Conservation (phyloP, 2,797 vertebrate genomes). For the Astyanax mexicanus region DNA sequence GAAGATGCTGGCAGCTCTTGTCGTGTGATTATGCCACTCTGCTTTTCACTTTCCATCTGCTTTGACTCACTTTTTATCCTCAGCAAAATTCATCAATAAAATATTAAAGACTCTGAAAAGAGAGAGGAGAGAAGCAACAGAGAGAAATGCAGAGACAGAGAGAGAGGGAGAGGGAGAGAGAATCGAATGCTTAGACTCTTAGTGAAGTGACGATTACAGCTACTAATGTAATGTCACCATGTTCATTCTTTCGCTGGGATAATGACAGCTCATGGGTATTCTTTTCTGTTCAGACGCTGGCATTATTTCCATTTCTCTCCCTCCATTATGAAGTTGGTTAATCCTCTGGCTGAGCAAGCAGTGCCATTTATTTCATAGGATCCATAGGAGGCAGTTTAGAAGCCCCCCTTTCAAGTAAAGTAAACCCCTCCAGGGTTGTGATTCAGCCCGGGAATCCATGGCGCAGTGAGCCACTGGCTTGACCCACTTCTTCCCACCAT, state of each 20-base stretch:
- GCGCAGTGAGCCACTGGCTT: conserved; percentile 6
- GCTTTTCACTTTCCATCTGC: not conserved
- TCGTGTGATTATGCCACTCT: conserved; percentile 13
- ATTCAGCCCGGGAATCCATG: not conserved
- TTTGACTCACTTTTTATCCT: conserved; percentile 10
- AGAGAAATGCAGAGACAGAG: not conserved
- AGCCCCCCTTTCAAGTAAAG: conserved; percentile 33
- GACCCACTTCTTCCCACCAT: conserved; percentile 44
- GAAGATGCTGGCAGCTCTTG: conserved; percentile 2
- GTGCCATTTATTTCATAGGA: conserved; percentile 1
- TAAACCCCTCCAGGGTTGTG: conserved; percentile 19
- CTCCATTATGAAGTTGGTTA: conserved; percentile 10
- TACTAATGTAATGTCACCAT: conserved; percentile 7
- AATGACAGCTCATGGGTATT: conserved; percentile 7
- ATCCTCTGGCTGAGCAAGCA: conserved; percentile 15
- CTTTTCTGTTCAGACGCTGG: conserved; percentile 1
- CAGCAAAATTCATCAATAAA: conserved; percentile 17
- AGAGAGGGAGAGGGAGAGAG: not conserved
- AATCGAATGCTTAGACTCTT: not conserved
- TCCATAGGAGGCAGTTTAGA: conserved; percentile 3
- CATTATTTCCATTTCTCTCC: conserved; percentile 10
- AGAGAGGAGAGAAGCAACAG: not conserved
- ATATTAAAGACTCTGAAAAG: conserved; percentile 7
- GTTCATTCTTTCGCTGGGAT: conserved; percentile 1
- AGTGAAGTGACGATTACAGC: conserved; percentile 14